Evolutionary conservation across 2,888 invertebrate genomes (phyloP).

Genomic region (Athetis lepigone): DNA sequence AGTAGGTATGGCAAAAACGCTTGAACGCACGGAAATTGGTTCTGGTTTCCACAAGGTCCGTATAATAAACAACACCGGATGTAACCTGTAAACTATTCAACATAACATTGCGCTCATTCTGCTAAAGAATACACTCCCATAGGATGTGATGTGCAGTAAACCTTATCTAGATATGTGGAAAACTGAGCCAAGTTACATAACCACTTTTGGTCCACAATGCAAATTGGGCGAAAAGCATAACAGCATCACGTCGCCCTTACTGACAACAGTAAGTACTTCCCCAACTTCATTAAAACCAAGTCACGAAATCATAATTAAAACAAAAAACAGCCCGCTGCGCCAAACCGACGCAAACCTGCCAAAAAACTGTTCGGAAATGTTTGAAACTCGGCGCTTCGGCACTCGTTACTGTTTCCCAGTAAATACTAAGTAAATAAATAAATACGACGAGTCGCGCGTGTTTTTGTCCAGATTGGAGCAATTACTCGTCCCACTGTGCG

Average conservation of each 20-base stretch:
- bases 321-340: conserved; percentile 53
- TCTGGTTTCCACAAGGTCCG: too few species aligned
- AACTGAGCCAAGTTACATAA: background rate
- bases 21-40: too few species aligned
- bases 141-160: too few species aligned
- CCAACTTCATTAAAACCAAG: conserved; percentile 52
- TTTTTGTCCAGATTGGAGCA: conserved; percentile 86
- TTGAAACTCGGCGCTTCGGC: conserved; percentile 58
- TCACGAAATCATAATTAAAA: conserved; percentile 62
- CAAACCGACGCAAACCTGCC: conserved; percentile 54
- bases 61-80: too few species aligned
- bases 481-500: conserved; percentile 73
- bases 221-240: background rate
- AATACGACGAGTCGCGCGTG: conserved; percentile 83
- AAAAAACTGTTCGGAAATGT: conserved; percentile 60
- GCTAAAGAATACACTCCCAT: too few species aligned
- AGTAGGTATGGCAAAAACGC: too few species aligned
- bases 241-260: too few species aligned
- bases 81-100: too few species aligned
- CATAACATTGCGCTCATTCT: too few species aligned
- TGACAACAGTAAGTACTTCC: conserved; percentile 11
- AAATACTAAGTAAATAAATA: conserved; percentile 90
- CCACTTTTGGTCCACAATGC: background rate
- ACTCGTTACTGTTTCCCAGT: conserved; percentile 83
- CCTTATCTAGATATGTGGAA: background rate